These are phyloP conservation scores for Bergia sp. DNA, from an alignment of 92 coral and sea anemone species.

Conservation along the genomic window DNA sequence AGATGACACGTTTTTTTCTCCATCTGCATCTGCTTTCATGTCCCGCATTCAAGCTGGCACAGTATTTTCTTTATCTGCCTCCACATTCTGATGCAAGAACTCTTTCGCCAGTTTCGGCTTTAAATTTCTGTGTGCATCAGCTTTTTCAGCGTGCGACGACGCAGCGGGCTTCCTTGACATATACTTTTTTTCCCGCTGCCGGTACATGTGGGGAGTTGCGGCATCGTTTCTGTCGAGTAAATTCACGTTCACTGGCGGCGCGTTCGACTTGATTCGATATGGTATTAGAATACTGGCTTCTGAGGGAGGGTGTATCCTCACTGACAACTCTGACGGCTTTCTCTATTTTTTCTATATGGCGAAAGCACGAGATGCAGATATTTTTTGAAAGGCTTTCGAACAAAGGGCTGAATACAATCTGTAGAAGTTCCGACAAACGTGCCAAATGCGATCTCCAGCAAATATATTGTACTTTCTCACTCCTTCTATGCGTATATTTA, in stretches of 20 bases:
- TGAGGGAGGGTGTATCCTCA: not conserved
- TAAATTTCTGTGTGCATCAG: not conserved
- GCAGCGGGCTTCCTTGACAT: constrained; percentile 20
- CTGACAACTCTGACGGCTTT: not conserved
- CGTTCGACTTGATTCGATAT: not conserved
- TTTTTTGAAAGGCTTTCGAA: not conserved
- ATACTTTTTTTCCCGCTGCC: not conserved
- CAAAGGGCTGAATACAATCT: not conserved
- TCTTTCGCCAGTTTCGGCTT: not conserved
- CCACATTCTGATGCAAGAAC: constrained; percentile 1
- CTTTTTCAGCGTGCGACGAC: not conserved
- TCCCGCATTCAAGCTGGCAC: not conserved
- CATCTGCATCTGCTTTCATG: not conserved
- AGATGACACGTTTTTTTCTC: not conserved
- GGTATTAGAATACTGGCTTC: not conserved
- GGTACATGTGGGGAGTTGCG: constrained; percentile 16
- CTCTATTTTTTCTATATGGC: not conserved
- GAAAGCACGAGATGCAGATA: constrained; percentile 8
- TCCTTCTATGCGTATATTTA: not conserved
- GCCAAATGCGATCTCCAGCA: too few species aligned
- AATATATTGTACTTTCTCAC: not conserved
- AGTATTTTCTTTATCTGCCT: not conserved
- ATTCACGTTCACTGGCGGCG: not conserved
- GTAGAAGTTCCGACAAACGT: not conserved
- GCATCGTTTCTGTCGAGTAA: constrained; percentile 16